These are phyloP conservation scores for Nansenia antarctica DNA, from an alignment of 2,113 vertebrate genomes.

Conservation along the genomic window DNA sequence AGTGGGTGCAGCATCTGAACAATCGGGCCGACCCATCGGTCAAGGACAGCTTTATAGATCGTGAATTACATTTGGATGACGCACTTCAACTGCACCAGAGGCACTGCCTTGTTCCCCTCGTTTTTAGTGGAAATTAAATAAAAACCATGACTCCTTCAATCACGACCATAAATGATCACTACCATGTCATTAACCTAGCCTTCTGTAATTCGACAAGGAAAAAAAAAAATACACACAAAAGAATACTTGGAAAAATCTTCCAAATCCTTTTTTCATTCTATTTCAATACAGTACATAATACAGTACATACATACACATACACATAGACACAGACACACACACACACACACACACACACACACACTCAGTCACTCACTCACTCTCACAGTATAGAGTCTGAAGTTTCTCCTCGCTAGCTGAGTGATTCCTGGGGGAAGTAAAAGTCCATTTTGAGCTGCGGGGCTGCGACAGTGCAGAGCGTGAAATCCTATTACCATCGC, in stretches of 20 bases:
- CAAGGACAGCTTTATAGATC: not conserved
- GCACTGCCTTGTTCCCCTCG: conserved; percentile 11
- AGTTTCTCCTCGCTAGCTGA: conserved; percentile 55
- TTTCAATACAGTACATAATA: too few species aligned
- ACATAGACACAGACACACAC: not conserved
- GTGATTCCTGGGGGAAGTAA: conserved; percentile 61
- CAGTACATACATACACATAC: not conserved
- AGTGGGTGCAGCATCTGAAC: not conserved
- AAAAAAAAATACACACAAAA: too few species aligned
- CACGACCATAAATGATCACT: too few species aligned
- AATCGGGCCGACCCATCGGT: not conserved
- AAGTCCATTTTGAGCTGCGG: conserved; percentile 65
- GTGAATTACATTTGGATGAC: not conserved
- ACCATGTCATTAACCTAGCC: too few species aligned
- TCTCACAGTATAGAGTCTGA: conserved; percentile 35
- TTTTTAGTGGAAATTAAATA: not conserved
- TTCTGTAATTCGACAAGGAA: too few species aligned
- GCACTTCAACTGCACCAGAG: not conserved
- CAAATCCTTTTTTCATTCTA: too few species aligned
- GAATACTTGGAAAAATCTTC: too few species aligned
- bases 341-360: too few species aligned
- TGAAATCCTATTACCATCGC: conserved; percentile 75
- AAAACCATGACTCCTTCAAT: too few species aligned
- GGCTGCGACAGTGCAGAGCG: conserved; percentile 60
- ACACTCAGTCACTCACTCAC: too few species aligned